Evolutionary conservation across 2,113 vertebrate species (phyloP), one percentile per base, ranked within the genome.

Genomic region (Merops nubicus): DNA sequence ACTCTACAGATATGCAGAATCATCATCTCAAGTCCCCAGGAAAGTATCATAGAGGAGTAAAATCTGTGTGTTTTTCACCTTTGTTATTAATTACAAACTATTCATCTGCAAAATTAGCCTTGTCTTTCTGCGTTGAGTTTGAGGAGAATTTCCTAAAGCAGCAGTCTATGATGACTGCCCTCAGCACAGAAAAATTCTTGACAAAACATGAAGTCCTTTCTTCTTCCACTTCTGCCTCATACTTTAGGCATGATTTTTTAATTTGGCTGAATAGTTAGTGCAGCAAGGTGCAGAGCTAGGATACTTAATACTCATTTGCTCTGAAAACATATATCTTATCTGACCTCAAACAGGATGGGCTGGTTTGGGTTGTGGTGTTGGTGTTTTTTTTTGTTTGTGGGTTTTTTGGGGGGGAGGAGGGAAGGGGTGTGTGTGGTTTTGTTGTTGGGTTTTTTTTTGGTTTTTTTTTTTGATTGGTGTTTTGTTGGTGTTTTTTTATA

Each of bases 341-440:
- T 76, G 45, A 73, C 16, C 8, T 76, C 16, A 54, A 43, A 60
- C 14, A 70, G 50, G 20, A 42, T 12, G 2, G 0, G 0, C 0
- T 50, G 48, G 42, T 11, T n/a, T n/a, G n/a, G n/a, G n/a, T n/a
- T n/a, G n/a, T n/a, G n/a, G n/a, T n/a, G n/a, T n/a, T n/a, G n/a
- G n/a, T n/a, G n/a, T n/a, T n/a, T n/a, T 45, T 45, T 45, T 45
- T 45, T 45, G 13, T 45, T 45, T 45, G 45, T 45, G 45, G 45
- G 15, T 18, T 45, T 45, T 45, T 15, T 15, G n/a, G n/a, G n/a
- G n/a, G n/a, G n/a, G n/a, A n/a, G n/a, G n/a, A n/a, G n/a, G n/a
- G n/a, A n/a, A n/a, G n/a, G n/a, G n/a, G n/a, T n/a, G n/a, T n/a
- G n/a, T n/a, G n/a, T n/a, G n/a, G n/a, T n/a, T n/a, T n/a, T n/a